These are phyloP conservation scores for Trissolcus basalis DNA, from an alignment of 1,140 invertebrate species.

Conservation along the genomic window DNA sequence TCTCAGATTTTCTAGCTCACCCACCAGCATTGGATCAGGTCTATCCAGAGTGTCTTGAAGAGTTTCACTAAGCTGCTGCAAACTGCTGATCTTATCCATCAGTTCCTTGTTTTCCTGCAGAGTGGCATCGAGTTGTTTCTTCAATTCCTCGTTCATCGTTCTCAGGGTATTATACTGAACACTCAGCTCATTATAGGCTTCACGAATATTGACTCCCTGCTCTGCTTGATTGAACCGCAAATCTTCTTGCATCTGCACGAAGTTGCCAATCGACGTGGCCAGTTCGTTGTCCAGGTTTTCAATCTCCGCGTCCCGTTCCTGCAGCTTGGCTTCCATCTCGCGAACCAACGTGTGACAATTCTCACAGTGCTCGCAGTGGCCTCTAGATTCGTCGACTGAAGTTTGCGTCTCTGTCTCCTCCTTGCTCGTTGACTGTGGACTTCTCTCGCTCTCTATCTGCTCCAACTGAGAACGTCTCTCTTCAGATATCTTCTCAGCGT, in stretches of 20 bases:
- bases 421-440: slow-evolving; percentile 3
- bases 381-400: slow-evolving; percentile 25
- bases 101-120: slow-evolving; percentile 78
- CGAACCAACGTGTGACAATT: slow-evolving; percentile 63
- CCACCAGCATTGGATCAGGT: slow-evolving; percentile 64
- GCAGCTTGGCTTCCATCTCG: slow-evolving; percentile 79
- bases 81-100: slow-evolving; percentile 72
- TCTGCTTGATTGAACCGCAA: slow-evolving; percentile 57
- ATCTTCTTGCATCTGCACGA: slow-evolving; percentile 68
- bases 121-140: slow-evolving; percentile 76
- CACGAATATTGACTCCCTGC: slow-evolving; percentile 44
- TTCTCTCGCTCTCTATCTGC: slow-evolving; percentile 60
- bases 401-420: slow-evolving; percentile 39
- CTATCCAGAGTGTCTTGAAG: slow-evolving; percentile 66
- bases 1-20: slow-evolving; percentile 25
- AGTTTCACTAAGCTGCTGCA: slow-evolving; percentile 71
- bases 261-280: slow-evolving; percentile 78
- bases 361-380: slow-evolving; percentile 63
- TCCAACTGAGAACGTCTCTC: slow-evolving; percentile 63
- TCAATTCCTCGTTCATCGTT: slow-evolving; percentile 78
- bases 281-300: slow-evolving; percentile 83
- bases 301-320: slow-evolving; percentile 83
- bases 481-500: slow-evolving; percentile 68
- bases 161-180: slow-evolving; percentile 71
- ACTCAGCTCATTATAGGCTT: slow-evolving; percentile 62